Evolutionary conservation across 1,140 invertebrate genomes (phyloP).

Genomic region (Drosophila kepulauana): DNA sequence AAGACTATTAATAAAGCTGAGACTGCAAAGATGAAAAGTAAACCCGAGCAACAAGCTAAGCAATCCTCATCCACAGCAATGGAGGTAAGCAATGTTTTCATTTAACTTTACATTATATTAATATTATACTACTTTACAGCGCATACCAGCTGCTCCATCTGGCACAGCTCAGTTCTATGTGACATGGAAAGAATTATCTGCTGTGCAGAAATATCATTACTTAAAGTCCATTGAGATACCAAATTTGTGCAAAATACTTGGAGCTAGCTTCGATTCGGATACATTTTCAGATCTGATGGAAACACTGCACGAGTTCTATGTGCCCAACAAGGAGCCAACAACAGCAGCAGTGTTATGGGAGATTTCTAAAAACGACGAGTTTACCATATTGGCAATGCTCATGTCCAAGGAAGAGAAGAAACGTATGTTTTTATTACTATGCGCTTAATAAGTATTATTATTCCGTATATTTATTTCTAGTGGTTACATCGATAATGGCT

Average conservation of each 20-base stretch:
- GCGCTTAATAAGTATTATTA: not conserved
- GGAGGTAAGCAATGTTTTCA: slow-evolving; percentile 11
- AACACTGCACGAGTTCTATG: slow-evolving; percentile 70
- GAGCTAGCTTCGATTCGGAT: slow-evolving; percentile 76
- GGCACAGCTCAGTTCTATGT: slow-evolving; percentile 80
- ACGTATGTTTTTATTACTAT: slow-evolving; percentile 32
- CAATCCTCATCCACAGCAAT: not conserved
- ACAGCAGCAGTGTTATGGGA: slow-evolving; percentile 63
- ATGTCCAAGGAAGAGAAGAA: slow-evolving; percentile 76
- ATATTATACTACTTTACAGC: slow-evolving; percentile 37
- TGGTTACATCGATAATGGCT: slow-evolving; percentile 54
- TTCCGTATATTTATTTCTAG: slow-evolving; percentile 40
- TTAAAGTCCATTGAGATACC: slow-evolving; percentile 68
- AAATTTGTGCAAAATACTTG: slow-evolving; percentile 72
- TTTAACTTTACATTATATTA: not conserved
- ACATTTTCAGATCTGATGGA: slow-evolving; percentile 66
- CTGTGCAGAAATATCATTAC: slow-evolving; percentile 75
- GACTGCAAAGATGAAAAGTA: not conserved
- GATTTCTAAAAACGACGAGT: slow-evolving; percentile 71
- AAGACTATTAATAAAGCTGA: not conserved
- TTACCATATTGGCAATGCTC: slow-evolving; percentile 70
- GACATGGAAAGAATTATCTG: slow-evolving; percentile 76
- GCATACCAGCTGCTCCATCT: slow-evolving; percentile 58
- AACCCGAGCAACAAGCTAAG: slow-evolving; percentile 2
- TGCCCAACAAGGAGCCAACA: slow-evolving; percentile 70